Evolutionary conservation across 2,888 invertebrate genomes (phyloP).

Genomic region (Busseola fusca): DNA sequence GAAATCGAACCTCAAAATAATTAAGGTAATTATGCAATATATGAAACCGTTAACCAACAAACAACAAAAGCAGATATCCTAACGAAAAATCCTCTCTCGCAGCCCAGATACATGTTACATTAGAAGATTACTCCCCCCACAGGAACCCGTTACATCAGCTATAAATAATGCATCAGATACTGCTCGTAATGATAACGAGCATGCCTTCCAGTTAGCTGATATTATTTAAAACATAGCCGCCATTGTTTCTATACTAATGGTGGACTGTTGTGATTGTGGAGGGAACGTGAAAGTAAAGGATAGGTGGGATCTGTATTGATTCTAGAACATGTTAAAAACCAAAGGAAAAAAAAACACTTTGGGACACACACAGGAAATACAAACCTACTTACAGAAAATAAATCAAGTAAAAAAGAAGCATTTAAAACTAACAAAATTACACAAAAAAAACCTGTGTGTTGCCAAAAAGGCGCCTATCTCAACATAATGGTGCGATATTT

Average conservation of each 20-base stretch:
- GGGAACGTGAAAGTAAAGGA: neutral
- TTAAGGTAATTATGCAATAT: neutral
- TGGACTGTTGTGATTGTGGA: slow-evolving; percentile 37
- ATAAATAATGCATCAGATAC: slow-evolving; percentile 76
- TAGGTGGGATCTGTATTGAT: slow-evolving; percentile 32
- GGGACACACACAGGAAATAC: too few relatives aligned
- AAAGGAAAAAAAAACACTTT: neutral
- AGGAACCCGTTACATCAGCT: slow-evolving; percentile 73
- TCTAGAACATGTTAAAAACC: neutral
- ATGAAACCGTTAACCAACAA: slow-evolving; percentile 1
- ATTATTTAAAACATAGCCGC: slow-evolving; percentile 70
- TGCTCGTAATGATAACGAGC: slow-evolving; percentile 76
- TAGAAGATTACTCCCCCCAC: slow-evolving; percentile 61
- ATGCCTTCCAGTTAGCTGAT: slow-evolving; percentile 72
- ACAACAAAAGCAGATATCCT: slow-evolving; percentile 12
- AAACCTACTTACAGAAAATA: too few relatives aligned
- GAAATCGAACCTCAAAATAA: neutral
- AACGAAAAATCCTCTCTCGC: slow-evolving; percentile 33
- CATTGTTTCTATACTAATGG: slow-evolving; percentile 69
- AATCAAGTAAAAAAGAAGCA: too few relatives aligned
- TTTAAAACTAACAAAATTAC: neutral
- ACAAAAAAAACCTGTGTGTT: neutral
- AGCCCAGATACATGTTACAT: slow-evolving; percentile 58
- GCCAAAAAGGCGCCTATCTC: neutral
- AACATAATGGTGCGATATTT: neutral